phyloP scores from a whole-genome alignment of 2,888 invertebrate species.

The Cryptocephalus moraei region DNA sequence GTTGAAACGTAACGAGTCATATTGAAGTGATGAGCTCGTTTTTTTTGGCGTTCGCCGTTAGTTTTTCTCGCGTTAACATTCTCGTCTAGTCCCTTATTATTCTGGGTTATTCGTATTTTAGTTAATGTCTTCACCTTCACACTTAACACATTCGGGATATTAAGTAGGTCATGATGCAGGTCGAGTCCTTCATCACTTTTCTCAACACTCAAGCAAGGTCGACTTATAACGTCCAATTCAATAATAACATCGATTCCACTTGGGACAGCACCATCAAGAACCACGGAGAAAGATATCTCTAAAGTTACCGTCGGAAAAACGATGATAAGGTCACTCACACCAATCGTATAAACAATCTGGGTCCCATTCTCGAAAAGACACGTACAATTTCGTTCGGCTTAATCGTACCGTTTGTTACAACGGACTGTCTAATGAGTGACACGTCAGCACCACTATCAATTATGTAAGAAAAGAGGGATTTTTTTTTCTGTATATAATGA shows the following conservation, averaged over 20 bases:
- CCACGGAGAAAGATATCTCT: slow-evolving; percentile 11
- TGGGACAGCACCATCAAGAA: slow-evolving; percentile 9
- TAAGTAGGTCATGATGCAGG: not conserved
- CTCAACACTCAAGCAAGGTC: slow-evolving; percentile 1
- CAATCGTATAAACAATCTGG: slow-evolving; percentile 9
- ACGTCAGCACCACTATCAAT: slow-evolving; percentile 16
- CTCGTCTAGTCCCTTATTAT: slow-evolving; percentile 9
- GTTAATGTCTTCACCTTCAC: no score
- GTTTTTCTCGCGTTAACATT: slow-evolving; percentile 5
- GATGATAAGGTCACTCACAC: slow-evolving; percentile 9
- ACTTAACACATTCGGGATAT: not conserved
- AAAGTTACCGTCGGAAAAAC: slow-evolving; percentile 10
- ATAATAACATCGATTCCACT: slow-evolving; percentile 4
- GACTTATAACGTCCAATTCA: slow-evolving; percentile 2
- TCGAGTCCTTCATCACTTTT: slow-evolving; percentile 3
- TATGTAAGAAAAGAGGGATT: slow-evolving; percentile 4
- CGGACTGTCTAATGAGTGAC: slow-evolving; percentile 11
- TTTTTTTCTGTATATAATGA: slow-evolving; percentile 8
- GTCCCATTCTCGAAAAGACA: slow-evolving; percentile 7
- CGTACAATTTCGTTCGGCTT: slow-evolving; percentile 3
- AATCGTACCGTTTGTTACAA: slow-evolving; percentile 5
- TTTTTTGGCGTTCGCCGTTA: slow-evolving; percentile 2
- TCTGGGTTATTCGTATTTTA: slow-evolving; percentile 1
- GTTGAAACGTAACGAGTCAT: not conserved
- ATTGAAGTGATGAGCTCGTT: slow-evolving; percentile 7